Evolutionary conservation across 2,797 vertebrate species (phyloP), one percentile per base, ranked within the genome.

Genomic region (Betta splendens): DNA sequence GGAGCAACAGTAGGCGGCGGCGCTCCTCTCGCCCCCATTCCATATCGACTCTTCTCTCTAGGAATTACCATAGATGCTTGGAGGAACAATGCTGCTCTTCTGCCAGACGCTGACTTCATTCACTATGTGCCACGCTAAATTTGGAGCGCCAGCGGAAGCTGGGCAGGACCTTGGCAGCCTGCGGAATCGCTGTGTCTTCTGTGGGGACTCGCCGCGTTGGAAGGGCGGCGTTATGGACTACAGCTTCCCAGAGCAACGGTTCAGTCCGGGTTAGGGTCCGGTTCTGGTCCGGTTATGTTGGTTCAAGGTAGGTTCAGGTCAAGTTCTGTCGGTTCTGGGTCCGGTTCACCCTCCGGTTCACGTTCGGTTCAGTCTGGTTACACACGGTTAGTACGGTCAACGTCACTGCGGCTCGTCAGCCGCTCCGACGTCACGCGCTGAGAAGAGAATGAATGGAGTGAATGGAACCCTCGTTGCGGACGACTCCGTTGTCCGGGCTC

Each of bases 101-200:
- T 80, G 85, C 87, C 87, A 88, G 73, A 50, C 73, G 69, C 82
- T 85, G 87, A 89, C 83, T 89, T 88, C 78, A 87, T 85, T 86
- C 77, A 79, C 84, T 83, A 81, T 80, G 83, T 82, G 85, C 85
- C 86, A 86, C 71, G 69, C 84, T 87, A 84, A 85, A 85, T 88
- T 87, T 86, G 69, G 83, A 85, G 77, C 70, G 53, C 81, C n/a
- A 80, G 84, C 72, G 75, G 83, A 87, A 83, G 80, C 85, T 80
- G 83, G 79, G 79, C 80, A 83, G 79, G 82, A 84, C 79, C n/a
- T n/a, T 81, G 84, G 79, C 83, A 86, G 80, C 86, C 83, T 85
- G 80, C 77, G 81, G 77, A 80, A 83, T 81, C 69, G 56, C 80
- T 63, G 70, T 68, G 51, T 80, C 71, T n/a, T 79, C 71, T 76